Percentiles rank a stretch among this genome's conserved stretches.
phyloP scores from a whole-genome alignment of 2,888 invertebrate genomes.

The Alentia gelatinosa region DNA sequence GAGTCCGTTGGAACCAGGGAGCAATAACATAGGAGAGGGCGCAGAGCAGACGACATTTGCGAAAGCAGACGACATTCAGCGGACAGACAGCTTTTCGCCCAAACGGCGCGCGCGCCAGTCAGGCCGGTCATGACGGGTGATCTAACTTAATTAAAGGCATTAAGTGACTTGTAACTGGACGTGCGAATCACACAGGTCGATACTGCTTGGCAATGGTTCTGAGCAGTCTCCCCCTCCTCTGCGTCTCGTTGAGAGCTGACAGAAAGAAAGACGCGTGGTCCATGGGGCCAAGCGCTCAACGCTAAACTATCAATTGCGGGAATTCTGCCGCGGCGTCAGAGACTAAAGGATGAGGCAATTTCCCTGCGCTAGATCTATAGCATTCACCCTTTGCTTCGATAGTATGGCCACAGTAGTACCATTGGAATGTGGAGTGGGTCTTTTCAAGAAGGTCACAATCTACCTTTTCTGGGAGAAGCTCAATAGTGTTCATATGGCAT shows the following conservation, averaged over 20 bases:
- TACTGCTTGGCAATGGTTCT: slow-evolving; percentile 2
- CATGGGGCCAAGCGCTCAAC: neutral
- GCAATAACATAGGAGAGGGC: slow-evolving; percentile 5
- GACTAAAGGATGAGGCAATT: slow-evolving; percentile 4
- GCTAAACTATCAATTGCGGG: neutral
- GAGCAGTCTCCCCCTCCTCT: neutral
- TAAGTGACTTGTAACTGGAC: slow-evolving; percentile 50
- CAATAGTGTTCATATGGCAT: too few species aligned
- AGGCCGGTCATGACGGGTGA: neutral
- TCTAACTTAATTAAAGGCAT: slow-evolving; percentile 50
- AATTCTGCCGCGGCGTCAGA: neutral
- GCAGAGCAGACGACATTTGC: neutral
- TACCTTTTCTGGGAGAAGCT: too few species aligned
- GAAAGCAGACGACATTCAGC: neutral
- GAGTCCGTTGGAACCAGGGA: neutral
- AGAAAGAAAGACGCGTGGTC: neutral
- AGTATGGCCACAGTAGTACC: too few species aligned
- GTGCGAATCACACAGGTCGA: slow-evolving; percentile 27
- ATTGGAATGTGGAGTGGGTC: too few species aligned
- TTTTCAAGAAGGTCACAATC: too few species aligned
- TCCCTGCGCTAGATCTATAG: neutral
- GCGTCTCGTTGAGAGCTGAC: neutral
- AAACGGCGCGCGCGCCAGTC: neutral
- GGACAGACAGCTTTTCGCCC: neutral
- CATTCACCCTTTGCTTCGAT: neutral